Base-by-base conservation (phyloP, 2,113 vertebrate genomes). In the Pseudolaguvia tuberculata region DNA sequence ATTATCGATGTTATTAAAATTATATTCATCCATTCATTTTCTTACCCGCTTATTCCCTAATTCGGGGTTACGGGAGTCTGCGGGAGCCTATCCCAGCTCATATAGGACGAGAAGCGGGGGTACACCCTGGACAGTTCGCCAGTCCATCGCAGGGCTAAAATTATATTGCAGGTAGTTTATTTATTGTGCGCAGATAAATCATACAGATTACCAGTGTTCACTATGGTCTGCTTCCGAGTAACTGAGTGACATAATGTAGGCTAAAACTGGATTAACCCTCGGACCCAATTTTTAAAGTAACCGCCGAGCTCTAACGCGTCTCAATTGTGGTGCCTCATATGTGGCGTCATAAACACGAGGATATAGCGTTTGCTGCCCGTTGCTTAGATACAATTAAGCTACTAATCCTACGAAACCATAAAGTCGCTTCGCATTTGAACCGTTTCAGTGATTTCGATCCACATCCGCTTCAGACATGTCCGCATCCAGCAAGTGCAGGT, bases 181-280 rank as follows among this genome's bases (percentile, higher is more conserved):
- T 10, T 58, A 17, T 5, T 4, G 1, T 15, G 56, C 15, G 15
- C 9, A 18, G 18, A 39, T 61, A 53, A 65, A 1, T 58, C 75
- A 78, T 73, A 68, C 81, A 71, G 25, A 59, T 63, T 23, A 55
- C 71, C 42, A 78, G 52, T 21, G 63, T 67, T 77, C 42, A 31
- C 15, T 52, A 25, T 48, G 61, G 45, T 50, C 39, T 72, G 39
- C 70, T 23, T 65, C 75, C 81, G 85, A 68, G 61, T 87, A 83
- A 86, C 51, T 82, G 79, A 85, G 81, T 79, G 51, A 78, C 75
- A 39, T 71, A 79, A 70, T 45, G 3, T 80, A 82, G 84, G 31
- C 31, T 35, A 84, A 87, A 84, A 87, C 78, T 35, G 76, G 83
- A 88, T 89, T 86, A 73, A 53, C 47, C n/a, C 47, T 66, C 7